Base-by-base conservation (phyloP, 1,140 invertebrate species). In the Apocrypta bakeri region DNA sequence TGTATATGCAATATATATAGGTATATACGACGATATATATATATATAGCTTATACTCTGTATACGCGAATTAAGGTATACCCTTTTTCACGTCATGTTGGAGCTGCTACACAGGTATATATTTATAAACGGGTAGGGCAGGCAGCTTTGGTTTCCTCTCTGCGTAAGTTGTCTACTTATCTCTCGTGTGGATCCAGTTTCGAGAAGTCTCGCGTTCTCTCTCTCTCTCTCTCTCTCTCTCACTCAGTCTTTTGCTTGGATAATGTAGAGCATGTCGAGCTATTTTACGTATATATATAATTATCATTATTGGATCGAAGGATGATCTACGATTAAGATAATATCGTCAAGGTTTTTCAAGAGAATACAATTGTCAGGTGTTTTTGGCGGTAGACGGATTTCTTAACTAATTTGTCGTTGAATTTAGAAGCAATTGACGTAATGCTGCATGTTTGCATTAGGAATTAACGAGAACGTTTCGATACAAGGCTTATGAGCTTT, bases 361-460 rank as follows among this genome's bases (percentile, higher is more conserved):
- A 6, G 17, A 17, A 56, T 56, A n/a, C n/a, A 48, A 17, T 1
- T 2, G 14, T 17, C 33, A 37, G 3, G 14, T 17, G n/a, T n/a
- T 12, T 17, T 21, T 48, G 42, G 14, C 21, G 42, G 14, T 48
- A 11, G 42, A 48, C 12, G 21, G 1, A 48, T 48, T 48, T 48
- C 14, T 27, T 66, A 66, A 29, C 24, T 66, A 66, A 66, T 27
- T 66, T 27, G 63, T 66, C 24, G 64, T 68, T 7, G 24, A 68
- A 31, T 68, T 68, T 68, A 21, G 64, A 68, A 8, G 64, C n/a
- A 68, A 68, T 27, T 68, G 64, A 68, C 64, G 64, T 68, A 68
- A 4, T 27, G n/a, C 3, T n/a, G 21, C 17, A 56, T 56, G 48
- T 56, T 56, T 56, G 48, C 48, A 56, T 6, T 56, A 2, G 48